Base-by-base conservation (phyloP, 2,888 invertebrate species). In the Mythimna ferrago region DNA sequence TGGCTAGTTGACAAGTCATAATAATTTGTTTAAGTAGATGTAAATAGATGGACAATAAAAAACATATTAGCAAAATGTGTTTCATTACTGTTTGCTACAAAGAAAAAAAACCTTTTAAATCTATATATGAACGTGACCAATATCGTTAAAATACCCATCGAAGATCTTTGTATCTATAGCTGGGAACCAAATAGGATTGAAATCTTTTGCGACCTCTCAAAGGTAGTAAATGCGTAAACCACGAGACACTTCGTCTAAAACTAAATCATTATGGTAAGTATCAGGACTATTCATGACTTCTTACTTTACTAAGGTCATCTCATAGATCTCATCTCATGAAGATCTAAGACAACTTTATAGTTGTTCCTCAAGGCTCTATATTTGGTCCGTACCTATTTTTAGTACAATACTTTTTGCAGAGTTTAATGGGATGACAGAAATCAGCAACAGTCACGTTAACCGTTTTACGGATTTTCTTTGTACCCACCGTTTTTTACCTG, bases 21-120 rank as follows among this genome's bases (percentile, higher is more conserved):
- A 92, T 93, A 93, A 89, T 91, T 87, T 83, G 82, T 86, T 76
- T 86, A 87, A 81, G 85, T 80, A 66, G 87, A 83, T 94, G 93
- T 93, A 93, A 90, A 93, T 93, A 93, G 89, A 88, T 85, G 82
- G 86, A 88, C 85, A 92, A 89, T 91, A 89, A 92, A 91, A 82
- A 82, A 81, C 63, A 53, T 76, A 78, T 73, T 76, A 86, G 71
- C 41, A 81, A 81, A 78, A 71, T 66, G 81, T 78, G 75, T 84
- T 85, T 85, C 56, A 61, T 70, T 64, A 62, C 57, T 60, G 57
- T 67, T 80, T 61, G 51, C 66, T 67, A 44, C 60, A 79, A 79
- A 65, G 65, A 77, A 58, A 57, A 57, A 6, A 7, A 2, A 11
- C 32, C 10, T 11, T 21, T 21, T 2, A 48, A 19, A 1, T 48